phyloP scores from a whole-genome alignment of 2,797 vertebrate genomes.

The Sternotherus odoratus region DNA sequence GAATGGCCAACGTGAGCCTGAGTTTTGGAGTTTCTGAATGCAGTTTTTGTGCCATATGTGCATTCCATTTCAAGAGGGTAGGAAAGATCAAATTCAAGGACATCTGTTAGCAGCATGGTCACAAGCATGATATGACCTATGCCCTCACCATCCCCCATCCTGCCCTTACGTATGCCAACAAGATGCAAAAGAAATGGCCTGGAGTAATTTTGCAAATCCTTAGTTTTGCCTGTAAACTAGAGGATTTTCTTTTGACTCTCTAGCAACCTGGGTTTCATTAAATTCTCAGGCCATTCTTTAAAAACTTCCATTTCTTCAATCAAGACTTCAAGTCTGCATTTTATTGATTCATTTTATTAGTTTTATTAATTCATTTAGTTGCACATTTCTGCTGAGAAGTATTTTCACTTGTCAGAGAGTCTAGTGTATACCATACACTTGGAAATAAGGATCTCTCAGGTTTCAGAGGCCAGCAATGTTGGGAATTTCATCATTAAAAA shows the following conservation, averaged over 20 bases:
- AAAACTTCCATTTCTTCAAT: neutral
- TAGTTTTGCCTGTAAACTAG: neutral
- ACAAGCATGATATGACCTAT: neutral
- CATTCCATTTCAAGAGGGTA: constrained; percentile 65
- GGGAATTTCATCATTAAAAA: neutral
- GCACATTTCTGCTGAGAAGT: constrained; percentile 40
- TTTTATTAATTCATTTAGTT: neutral
- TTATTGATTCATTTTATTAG: constrained; percentile 7
- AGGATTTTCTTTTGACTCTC: constrained; percentile 26
- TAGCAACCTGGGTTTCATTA: neutral
- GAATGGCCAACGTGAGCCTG: neutral
- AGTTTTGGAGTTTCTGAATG: constrained; percentile 35
- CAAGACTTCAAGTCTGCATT: constrained; percentile 25
- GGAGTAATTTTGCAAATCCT: constrained; percentile 51
- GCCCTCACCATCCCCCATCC: too few relatives aligned
- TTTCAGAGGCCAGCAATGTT: neutral
- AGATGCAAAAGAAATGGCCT: neutral
- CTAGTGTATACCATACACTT: neutral
- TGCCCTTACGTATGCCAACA: constrained; percentile 37
- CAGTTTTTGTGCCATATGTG: constrained; percentile 66
- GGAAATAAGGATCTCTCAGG: neutral
- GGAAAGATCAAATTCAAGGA: constrained; percentile 49
- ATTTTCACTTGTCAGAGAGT: neutral
- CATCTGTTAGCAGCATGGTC: constrained; percentile 53
- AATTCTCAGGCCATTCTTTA: neutral